Evolutionary conservation across 2,888 invertebrate species (phyloP), one percentile per base, ranked within the genome.

Genomic region (Tryphoninae sp.): DNA sequence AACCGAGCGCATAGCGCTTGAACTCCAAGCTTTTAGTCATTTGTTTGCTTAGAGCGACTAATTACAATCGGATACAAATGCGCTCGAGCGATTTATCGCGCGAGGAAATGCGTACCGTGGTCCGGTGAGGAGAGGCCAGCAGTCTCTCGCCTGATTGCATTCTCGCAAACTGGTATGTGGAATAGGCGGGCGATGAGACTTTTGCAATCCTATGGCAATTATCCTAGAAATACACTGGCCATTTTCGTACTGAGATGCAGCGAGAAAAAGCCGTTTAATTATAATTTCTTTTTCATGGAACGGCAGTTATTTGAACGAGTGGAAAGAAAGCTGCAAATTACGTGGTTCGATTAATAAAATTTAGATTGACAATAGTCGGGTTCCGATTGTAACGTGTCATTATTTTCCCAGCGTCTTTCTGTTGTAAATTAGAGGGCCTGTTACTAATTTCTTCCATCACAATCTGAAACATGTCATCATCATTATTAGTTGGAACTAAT

Each of bases 61-160:
- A 91, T 92, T 91, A 91, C 91, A 91, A 91, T 90, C 89, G 89
- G 89, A 91, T 91, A 91, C 90, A 90, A 91, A 90, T 89, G 90
- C 89, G 79, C 78, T 53, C 55, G 71, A 79, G 55, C 68, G 75
- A 82, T 82, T 82, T 82, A 82, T 82, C 19, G 81, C 81, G 65
- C 62, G 82, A 72, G 64, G 67, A 71, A 78, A 68, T 33, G 76
- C 59, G 19, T 49, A 64, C 33, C 53, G 16, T 40, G n/a, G 26
- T 22, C 42, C 42, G 40, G 65, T 55, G 61, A 23, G 33, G 33
- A 33, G 33, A 33, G 33, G 33, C 33, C 33, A 33, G 33, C 49
- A 53, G 26, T 49, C 73, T 78, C 73, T 67, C 62, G 81, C 71
- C 78, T 81, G 81, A 81, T 82, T 79, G 82, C 78, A 82, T 75